phyloP scores from a whole-genome alignment of 2,888 invertebrate species.

The Girardia tigrina region DNA sequence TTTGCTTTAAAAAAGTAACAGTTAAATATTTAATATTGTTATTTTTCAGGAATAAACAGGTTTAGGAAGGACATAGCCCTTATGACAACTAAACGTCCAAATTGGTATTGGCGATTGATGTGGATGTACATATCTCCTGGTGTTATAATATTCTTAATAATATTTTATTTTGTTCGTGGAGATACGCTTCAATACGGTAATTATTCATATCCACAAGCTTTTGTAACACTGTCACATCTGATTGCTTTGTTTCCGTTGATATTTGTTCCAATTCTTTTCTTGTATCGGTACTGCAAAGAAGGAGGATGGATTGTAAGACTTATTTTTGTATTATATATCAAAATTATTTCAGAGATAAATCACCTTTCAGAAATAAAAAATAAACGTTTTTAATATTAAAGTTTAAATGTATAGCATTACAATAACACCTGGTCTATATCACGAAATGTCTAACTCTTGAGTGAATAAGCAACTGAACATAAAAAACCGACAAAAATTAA shows the following conservation, averaged over 20 bases:
- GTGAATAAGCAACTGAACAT: too few species aligned
- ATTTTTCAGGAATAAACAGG: conserved; percentile 42
- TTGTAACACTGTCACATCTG: conserved; percentile 46
- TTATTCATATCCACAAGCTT: conserved; percentile 39
- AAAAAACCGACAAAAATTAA: too few species aligned
- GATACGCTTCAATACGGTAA: conserved; percentile 29
- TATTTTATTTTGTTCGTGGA: conserved; percentile 44
- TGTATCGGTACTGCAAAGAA: conserved; percentile 42
- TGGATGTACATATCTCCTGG: conserved; percentile 45
- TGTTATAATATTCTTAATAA: conserved; percentile 47
- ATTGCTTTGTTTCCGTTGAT: conserved; percentile 44
- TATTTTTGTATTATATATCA: too few species aligned
- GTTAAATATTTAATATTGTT: too few species aligned
- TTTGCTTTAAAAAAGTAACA: too few species aligned
- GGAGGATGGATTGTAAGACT: conserved; percentile 44
- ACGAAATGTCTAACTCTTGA: too few species aligned
- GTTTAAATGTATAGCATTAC: too few species aligned
- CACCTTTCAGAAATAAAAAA: too few species aligned
- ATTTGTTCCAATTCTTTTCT: conserved; percentile 44
- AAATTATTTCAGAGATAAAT: too few species aligned
- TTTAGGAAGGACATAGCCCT: conserved; percentile 45
- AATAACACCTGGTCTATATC: too few species aligned
- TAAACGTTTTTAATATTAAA: too few species aligned
- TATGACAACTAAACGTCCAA: conserved; percentile 46
- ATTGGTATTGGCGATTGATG: conserved; percentile 45